Percentiles rank a stretch among this genome's conserved stretches.
phyloP scores from a whole-genome alignment of 1,140 invertebrate genomes.

The Drosophila tristis region DNA sequence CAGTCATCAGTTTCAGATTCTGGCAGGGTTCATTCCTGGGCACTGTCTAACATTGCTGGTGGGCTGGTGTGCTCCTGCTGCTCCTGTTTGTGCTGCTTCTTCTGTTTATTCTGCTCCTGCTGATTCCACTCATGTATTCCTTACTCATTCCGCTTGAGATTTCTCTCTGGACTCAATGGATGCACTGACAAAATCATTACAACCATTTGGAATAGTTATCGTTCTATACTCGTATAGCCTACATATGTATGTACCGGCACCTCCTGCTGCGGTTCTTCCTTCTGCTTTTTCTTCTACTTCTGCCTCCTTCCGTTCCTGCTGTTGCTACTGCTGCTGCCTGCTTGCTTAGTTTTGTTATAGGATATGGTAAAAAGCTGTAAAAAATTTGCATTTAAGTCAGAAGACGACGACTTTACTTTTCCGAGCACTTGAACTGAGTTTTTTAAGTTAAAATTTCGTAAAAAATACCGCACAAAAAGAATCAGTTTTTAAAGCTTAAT shows the following conservation, averaged over 20 bases:
- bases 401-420: slow-evolving; percentile 68
- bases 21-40: no score
- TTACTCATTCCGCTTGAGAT: neutral
- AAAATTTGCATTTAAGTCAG: slow-evolving; percentile 73
- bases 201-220: slow-evolving; percentile 58
- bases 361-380: slow-evolving; percentile 65
- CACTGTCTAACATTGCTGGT: no score
- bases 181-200: slow-evolving; percentile 57
- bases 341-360: slow-evolving; percentile 19
- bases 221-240: slow-evolving; percentile 11
- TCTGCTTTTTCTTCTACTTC: slow-evolving; percentile 2
- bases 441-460: no score
- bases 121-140: no score
- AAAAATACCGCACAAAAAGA: no score
- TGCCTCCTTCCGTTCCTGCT: neutral
- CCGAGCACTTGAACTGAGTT: slow-evolving; percentile 60
- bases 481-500: no score
- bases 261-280: neutral
- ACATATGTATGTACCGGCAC: no score
- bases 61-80: no score
- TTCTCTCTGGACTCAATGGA: neutral
- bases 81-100: no score
- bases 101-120: no score
- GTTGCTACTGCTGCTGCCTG: neutral
- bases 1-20: no score